Conservation (phyloP, 2,113 vertebrate species). For the Anser brachyrhynchus region DNA sequence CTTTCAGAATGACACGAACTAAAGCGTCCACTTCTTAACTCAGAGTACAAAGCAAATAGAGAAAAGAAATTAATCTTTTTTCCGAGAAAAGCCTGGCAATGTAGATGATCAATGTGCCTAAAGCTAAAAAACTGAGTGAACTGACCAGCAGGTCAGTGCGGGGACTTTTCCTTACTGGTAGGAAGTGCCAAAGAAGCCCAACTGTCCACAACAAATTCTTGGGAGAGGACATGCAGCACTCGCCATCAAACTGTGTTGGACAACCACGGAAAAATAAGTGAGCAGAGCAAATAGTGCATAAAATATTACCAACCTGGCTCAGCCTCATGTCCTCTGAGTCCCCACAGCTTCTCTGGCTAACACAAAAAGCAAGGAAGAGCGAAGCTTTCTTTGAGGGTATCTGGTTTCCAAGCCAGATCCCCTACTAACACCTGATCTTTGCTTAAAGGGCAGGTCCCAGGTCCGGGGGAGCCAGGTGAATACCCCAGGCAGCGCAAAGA, state of each 20-base stretch:
- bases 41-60: neutral
- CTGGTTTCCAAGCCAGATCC: neutral
- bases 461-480: neutral
- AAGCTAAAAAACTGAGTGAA: neutral
- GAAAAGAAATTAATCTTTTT: neutral
- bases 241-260: neutral
- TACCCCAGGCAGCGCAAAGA: neutral
- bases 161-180: neutral
- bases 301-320: slow-evolving; percentile 37
- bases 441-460: neutral
- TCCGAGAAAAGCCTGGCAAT: neutral
- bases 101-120: neutral
- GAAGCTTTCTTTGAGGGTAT: neutral
- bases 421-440: neutral
- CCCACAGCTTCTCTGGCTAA: neutral
- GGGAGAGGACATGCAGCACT: neutral
- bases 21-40: neutral
- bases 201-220: neutral
- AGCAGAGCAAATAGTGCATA: slow-evolving; percentile 34
- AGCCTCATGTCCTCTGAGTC: neutral
- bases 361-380: neutral
- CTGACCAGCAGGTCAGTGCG: neutral
- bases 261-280: neutral
- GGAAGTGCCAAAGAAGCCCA: neutral
- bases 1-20: neutral